Conservation (phyloP, 1,140 invertebrate genomes). For the Acromyrmex charruanus region DNA sequence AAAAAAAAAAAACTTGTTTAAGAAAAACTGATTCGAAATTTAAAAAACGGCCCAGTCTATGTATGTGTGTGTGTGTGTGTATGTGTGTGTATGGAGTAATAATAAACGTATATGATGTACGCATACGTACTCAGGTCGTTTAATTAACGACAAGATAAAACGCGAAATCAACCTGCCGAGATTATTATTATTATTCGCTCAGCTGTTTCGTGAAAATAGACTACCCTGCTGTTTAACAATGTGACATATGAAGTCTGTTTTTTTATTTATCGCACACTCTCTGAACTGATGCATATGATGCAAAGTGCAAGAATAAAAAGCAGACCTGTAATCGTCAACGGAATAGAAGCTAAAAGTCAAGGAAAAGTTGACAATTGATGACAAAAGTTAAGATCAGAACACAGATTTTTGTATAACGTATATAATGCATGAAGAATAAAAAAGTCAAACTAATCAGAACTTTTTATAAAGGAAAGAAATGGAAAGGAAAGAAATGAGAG, state of each 20-base stretch:
- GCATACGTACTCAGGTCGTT: neutral
- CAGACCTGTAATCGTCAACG: neutral
- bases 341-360: neutral
- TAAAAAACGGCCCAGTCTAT: too few species aligned
- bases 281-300: too few species aligned
- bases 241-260: neutral
- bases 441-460: too few species aligned
- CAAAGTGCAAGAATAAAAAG: too few species aligned
- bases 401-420: too few species aligned
- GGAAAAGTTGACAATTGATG: neutral
- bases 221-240: neutral
- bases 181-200: neutral
- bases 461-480: too few species aligned
- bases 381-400: neutral
- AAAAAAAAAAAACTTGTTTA: neutral
- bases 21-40: neutral
- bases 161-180: neutral
- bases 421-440: too few species aligned
- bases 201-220: conserved; percentile 6
- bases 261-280: too few species aligned
- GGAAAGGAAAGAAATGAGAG: too few species aligned
- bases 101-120: neutral
- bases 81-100: neutral
- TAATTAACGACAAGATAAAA: neutral
- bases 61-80: too few species aligned